Base-by-base conservation (phyloP, 2,888 invertebrate genomes). In the Seira musarum region DNA sequence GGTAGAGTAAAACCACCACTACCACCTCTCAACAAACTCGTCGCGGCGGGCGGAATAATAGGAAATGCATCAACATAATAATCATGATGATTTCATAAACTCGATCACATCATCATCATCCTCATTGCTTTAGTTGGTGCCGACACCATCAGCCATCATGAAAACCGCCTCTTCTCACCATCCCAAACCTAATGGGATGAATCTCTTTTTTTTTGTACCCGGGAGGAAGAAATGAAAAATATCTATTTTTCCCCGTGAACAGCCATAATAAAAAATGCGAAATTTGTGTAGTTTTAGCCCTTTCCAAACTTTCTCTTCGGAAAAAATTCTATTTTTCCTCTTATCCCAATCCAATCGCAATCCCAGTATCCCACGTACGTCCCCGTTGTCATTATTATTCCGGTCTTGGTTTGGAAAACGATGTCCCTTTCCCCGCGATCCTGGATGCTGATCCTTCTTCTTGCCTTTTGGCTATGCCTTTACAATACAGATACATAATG, bases 311-410 rank as follows among this genome's bases (percentile, higher is more conserved):
- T n/a, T n/a, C 49, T 2, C 15, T 49, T 49, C 15, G 49, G 2
- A 8, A n/a, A 49, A 49, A 2, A n/a, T 2, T 30, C 30, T 30
- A 5, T 30, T 30, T 30, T 8, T 30, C 30, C 30, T 13, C 70
- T 70, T 46, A 61, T 71, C 71, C 57, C 73, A 65, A 53, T 61
- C 74, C 22, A 21, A 40, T 60, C 75, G 53, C 76, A 22, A 15
- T 60, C 75, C 64, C 76, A 22, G 49, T 49, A 49, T 49, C 49
- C 49, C 49, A 49, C 49, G 30, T 30, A 13, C 49, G 49, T 49
- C 49, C 49, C 49, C 17, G 3, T 15, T 60, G 71, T 72, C 66
- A 80, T 80, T 80, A 73, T 74, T 80, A 80, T 80, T 80, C 80
- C 53, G 68, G 80, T 80, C 80, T 69, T 80, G 80, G 74, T 68